These are phyloP conservation scores for Corbicula japonica DNA, from an alignment of 2,888 invertebrate species.

Conservation along the genomic window DNA sequence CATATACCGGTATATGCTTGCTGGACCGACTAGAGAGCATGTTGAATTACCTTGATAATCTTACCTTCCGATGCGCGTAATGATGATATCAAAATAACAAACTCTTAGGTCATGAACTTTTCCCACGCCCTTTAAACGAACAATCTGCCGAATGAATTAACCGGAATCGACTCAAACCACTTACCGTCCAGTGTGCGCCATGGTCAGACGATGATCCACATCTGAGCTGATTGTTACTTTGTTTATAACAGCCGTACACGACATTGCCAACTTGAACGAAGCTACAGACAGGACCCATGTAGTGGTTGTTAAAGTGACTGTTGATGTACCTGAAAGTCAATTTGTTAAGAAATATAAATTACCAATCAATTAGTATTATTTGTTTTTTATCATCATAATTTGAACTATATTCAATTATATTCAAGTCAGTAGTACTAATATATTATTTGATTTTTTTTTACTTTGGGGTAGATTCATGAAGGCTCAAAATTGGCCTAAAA, in stretches of 20 bases:
- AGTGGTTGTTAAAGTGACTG: conserved; percentile 52
- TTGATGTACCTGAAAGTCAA: conserved; percentile 53
- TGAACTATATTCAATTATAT: not conserved
- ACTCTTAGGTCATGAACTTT: too few species aligned
- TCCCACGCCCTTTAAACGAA: too few species aligned
- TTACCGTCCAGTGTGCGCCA: conserved; percentile 45
- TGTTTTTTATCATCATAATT: not conserved
- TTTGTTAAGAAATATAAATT: too few species aligned
- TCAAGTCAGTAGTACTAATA: not conserved
- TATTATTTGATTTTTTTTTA: not conserved
- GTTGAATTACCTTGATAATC: too few species aligned
- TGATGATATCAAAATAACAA: too few species aligned
- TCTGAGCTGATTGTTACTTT: not conserved
- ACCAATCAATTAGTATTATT: conserved; percentile 2
- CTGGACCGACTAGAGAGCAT: too few species aligned
- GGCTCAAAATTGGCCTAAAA: too few species aligned
- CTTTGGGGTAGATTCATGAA: too few species aligned
- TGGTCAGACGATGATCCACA: conserved; percentile 25
- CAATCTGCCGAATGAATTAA: too few species aligned
- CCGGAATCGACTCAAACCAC: too few species aligned
- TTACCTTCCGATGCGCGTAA: too few species aligned
- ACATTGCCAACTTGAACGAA: conserved; percentile 51
- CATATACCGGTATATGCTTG: too few species aligned
- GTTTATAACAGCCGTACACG: conserved; percentile 66
- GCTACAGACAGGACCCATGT: conserved; percentile 62